phyloP scores from a whole-genome alignment of 2,888 invertebrate genomes.

The Carabus problematicus region DNA sequence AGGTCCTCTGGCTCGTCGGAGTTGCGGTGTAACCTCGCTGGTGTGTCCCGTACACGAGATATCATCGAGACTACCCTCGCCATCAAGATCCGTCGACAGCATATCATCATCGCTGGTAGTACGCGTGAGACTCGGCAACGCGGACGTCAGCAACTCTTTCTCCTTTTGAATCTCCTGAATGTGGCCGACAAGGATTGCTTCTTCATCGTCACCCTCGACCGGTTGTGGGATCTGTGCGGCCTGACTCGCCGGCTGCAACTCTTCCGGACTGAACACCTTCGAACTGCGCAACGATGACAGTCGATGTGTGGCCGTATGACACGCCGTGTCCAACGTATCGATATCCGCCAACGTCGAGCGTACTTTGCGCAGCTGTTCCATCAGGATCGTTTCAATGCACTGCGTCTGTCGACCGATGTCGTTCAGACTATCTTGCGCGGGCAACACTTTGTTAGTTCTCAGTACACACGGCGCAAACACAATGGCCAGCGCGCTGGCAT shows the following conservation, averaged over 20 bases:
- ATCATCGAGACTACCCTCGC: conserved; percentile 70
- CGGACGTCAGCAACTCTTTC: conserved; percentile 80
- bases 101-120: conserved; percentile 90
- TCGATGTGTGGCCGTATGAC: conserved; percentile 82
- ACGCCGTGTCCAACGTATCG: conserved; percentile 86
- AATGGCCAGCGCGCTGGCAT: conserved; percentile 87
- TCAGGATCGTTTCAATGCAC: conserved; percentile 89
- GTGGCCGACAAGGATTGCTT: conserved; percentile 77
- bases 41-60: conserved; percentile 56
- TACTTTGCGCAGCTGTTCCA: conserved; percentile 86
- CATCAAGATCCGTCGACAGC: conserved; percentile 80
- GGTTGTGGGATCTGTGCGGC: conserved; percentile 52
- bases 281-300: conserved; percentile 79
- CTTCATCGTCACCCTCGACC: conserved; percentile 70
- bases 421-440: conserved; percentile 89
- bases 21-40: conserved; percentile 34
- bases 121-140: conserved; percentile 80
- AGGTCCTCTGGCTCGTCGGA: conserved; percentile 53
- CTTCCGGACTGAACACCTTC: conserved; percentile 71
- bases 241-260: conserved; percentile 57
- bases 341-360: conserved; percentile 87
- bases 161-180: conserved; percentile 84
- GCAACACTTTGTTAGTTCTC: conserved; percentile 83
- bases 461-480: conserved; percentile 95
- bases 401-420: conserved; percentile 89